Conservation (phyloP, 1,140 invertebrate species). For the Trichonephila clavata region DNA sequence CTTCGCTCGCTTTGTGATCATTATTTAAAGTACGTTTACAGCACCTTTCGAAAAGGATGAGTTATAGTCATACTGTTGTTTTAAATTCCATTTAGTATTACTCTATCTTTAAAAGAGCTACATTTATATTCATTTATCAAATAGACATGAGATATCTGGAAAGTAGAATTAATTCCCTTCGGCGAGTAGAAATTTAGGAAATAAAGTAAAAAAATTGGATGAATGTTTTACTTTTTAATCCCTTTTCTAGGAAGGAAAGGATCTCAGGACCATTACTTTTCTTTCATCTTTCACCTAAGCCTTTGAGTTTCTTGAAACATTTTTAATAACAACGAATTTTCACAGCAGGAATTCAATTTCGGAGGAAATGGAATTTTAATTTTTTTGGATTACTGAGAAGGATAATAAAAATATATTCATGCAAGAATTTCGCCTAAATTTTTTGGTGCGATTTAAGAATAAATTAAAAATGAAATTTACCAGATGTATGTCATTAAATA, state of each 20-base stretch:
- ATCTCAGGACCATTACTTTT: conserved; percentile 33
- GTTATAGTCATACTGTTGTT: not conserved
- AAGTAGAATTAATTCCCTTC: conserved; percentile 11
- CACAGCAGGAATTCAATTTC: not conserved
- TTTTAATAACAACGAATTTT: conserved; percentile 3
- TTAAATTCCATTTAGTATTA: conserved; percentile 19
- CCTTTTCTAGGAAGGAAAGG: not conserved
- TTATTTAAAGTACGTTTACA: not conserved
- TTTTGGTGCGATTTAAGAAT: no score
- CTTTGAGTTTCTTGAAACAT: not conserved
- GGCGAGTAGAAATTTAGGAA: not conserved
- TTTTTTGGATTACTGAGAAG: not conserved
- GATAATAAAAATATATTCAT: not conserved
- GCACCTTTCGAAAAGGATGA: conserved; percentile 17
- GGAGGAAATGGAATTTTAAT: not conserved
- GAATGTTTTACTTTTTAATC: conserved; percentile 15
- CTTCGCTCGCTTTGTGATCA: not conserved
- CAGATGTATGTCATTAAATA: no score
- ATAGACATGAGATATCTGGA: conserved; percentile 13
- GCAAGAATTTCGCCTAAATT: not conserved
- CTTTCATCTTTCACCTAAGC: not conserved
- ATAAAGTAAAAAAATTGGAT: not conserved
- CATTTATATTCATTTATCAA: conserved; percentile 51
- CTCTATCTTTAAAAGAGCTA: not conserved
- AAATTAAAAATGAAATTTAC: no score